Evolutionary conservation across 2,888 invertebrate genomes (phyloP).

Genomic region (Rhingia rostrata): DNA sequence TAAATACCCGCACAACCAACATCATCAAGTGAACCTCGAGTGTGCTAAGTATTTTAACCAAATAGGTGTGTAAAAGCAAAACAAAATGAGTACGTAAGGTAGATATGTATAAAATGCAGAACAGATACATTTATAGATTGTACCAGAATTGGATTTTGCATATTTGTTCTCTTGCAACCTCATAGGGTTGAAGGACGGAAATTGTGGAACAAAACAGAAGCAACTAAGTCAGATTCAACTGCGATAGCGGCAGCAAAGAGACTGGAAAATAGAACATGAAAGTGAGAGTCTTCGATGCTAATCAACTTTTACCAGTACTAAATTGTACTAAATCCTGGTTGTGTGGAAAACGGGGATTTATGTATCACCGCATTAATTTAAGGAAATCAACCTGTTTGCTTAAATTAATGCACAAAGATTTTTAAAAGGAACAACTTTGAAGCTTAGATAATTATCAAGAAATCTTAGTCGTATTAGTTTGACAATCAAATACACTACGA

Average conservation of each 20-base stretch:
- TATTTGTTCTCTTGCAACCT: neutral
- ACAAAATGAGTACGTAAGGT: constrained; percentile 4
- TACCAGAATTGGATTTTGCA: constrained; percentile 23
- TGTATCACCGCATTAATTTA: no score
- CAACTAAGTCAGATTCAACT: neutral
- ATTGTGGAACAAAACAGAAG: constrained; percentile 15
- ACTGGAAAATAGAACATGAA: constrained; percentile 10
- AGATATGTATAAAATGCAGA: constrained; percentile 25
- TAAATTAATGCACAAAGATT: no score
- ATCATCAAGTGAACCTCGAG: constrained; percentile 48
- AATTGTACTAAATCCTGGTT: no score
- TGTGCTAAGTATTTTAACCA: constrained; percentile 49
- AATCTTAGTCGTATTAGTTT: no score
- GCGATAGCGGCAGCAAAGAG: neutral
- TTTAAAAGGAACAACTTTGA: no score
- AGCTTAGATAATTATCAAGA: no score
- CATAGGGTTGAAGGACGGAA: constrained; percentile 13
- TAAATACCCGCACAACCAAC: constrained; percentile 47
- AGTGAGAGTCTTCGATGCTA: constrained; percentile 2
- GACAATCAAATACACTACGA: no score
- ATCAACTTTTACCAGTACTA: no score
- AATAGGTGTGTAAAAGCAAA: constrained; percentile 10
- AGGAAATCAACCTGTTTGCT: no score
- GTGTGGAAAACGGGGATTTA: no score
- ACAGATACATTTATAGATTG: constrained; percentile 6